Base-by-base conservation (phyloP, 2,797 vertebrate genomes). In the Myiothlypis coronata region DNA sequence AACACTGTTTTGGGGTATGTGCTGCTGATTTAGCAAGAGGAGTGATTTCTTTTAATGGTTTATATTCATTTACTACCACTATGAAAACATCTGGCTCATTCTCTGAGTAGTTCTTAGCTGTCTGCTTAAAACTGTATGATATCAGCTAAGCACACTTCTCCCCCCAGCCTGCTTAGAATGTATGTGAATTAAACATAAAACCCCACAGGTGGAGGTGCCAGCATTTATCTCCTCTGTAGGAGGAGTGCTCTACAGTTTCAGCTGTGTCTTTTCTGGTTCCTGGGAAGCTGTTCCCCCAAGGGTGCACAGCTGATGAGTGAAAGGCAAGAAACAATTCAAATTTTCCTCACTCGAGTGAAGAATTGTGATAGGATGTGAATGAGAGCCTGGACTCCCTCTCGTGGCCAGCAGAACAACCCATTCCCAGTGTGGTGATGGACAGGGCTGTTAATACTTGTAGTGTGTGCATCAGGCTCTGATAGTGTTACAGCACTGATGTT, bases 361-460 rank as follows among this genome's bases (percentile, higher is more conserved):
- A 87, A 63, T 39, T 74, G 87, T 68, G 46, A 11, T 72, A 69
- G 84, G 56, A 52, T 72, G 50, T 75, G 89, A 53, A 6, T 17
- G 53, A 52, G 74, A 28, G 82, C 30, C 71, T 91, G 72, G n/a
- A 79, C 89, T 96, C 95, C 96, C 95, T 94, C 93, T 94, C 0
- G 69, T 94, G 95, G 94, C 83, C 87, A 88, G 9, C 12, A 44
- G 23, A 88, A 18, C 5, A 63, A 13, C 5, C 15, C 7, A 5
- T 65, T 78, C 59, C 21, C 19, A 16, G 8, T 55, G 27, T 80
- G 53, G 6, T 75, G 84, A 32, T 65, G 61, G 89, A 9, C 57
- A 49, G 59, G 32, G 16, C 79, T 77, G 64, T 43, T 90, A 77
- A 57, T 88, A 12, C 14, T 37, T 37, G 57, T 3, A 44, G 43